Evolutionary conservation across 2,113 vertebrate species (phyloP).

Genomic region (Numenius arquata): DNA sequence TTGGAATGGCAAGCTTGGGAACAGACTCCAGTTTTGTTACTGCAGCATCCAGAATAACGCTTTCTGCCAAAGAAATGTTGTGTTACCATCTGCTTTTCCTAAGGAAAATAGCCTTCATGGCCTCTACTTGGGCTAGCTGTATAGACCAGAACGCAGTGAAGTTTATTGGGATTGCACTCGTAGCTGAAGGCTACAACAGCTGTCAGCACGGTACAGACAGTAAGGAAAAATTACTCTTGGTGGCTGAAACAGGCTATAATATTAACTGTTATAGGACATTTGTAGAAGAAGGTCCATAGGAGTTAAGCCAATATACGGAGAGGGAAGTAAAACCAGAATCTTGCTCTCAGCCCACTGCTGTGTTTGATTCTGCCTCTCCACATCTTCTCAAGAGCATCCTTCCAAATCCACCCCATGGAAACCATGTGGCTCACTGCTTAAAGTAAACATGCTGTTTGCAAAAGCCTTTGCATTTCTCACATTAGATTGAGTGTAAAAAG

Average conservation of each 20-base stretch:
- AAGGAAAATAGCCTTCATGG: background rate
- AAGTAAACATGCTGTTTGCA: background rate
- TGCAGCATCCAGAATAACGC: background rate
- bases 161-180: background rate
- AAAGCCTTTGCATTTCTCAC: background rate
- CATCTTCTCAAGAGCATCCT: background rate
- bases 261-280: background rate
- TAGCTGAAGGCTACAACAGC: background rate
- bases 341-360: background rate
- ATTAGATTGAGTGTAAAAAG: background rate
- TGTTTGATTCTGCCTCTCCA: background rate
- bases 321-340: background rate
- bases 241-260: background rate
- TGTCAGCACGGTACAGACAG: background rate
- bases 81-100: background rate
- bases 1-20: background rate
- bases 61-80: background rate
- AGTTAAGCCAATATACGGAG: background rate
- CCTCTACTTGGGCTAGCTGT: background rate
- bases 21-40: background rate
- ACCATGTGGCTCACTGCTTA: fast-evolving
- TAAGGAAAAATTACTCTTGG: background rate
- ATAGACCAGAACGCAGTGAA: background rate
- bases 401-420: background rate
- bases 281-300: background rate